Evolutionary conservation across 2,888 invertebrate species (phyloP).

Genomic region (Auanema sp.): DNA sequence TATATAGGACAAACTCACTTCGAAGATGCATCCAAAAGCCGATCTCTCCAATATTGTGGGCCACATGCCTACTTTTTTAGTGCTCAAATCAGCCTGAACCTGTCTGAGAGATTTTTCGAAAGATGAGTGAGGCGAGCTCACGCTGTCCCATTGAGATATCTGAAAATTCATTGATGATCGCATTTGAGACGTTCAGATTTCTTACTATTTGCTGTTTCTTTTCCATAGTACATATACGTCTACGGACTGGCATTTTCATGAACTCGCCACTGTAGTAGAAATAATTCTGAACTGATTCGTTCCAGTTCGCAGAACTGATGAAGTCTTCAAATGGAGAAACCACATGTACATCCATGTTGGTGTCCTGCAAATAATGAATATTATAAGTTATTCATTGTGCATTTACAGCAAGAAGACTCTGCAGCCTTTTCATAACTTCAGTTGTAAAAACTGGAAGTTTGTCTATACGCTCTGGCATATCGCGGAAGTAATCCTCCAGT

Average conservation of each 20-base stretch:
- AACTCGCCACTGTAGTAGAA: conserved; percentile 5
- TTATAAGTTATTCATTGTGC: not conserved
- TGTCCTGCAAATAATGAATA: conserved; percentile 5
- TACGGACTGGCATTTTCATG: not conserved
- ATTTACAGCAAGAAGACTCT: not conserved
- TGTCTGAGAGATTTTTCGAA: not conserved
- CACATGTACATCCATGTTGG: not conserved
- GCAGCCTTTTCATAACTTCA: no score
- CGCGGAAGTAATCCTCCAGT: no score
- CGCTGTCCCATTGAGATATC: no score
- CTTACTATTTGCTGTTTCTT: not conserved
- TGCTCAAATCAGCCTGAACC: conserved; percentile 9
- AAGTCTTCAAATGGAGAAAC: no score
- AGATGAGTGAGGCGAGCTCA: not conserved
- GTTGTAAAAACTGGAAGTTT: no score
- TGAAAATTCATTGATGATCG: no score
- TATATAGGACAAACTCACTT: no score
- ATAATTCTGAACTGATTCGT: conserved; percentile 3
- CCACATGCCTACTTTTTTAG: conserved; percentile 18
- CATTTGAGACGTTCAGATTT: no score
- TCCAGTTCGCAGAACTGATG: not conserved
- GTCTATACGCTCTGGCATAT: no score
- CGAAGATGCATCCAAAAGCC: conserved; percentile 14
- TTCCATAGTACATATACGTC: not conserved
- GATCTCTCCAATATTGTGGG: conserved; percentile 13